These are phyloP conservation scores for Eurytoma californica DNA, from an alignment of 2,888 invertebrate genomes.

Conservation along the genomic window DNA sequence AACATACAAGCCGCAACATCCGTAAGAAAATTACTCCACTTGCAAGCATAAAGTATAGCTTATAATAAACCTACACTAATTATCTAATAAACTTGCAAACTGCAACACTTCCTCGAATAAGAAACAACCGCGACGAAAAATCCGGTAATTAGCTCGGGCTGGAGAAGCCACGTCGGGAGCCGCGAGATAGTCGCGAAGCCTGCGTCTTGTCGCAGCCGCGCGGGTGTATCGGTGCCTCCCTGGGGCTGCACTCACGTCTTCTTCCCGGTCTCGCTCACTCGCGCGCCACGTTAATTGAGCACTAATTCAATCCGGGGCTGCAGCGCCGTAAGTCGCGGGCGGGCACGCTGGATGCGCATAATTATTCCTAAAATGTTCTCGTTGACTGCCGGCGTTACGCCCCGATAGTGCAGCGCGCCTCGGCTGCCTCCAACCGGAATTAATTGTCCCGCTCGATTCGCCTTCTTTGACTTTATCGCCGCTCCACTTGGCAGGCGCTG, in stretches of 20 bases:
- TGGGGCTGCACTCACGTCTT: not conserved
- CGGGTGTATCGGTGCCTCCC: no score
- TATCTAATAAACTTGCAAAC: no score
- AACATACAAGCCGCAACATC: no score
- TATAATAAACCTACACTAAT: no score
- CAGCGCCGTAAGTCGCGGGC: conserved; percentile 5
- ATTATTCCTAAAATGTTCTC: conserved; percentile 47
- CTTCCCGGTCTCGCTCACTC: not conserved
- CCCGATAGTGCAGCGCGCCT: conserved; percentile 14
- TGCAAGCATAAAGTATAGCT: no score
- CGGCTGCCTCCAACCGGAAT: not conserved
- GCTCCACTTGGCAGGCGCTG: not conserved
- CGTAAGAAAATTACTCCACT: no score
- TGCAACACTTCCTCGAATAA: no score
- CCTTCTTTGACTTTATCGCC: not conserved
- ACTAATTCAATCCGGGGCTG: conserved; percentile 45
- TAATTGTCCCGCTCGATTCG: conserved; percentile 21
- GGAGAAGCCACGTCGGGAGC: no score
- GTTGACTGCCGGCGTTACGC: conserved; percentile 16
- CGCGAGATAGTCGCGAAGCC: no score
- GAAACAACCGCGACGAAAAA: no score
- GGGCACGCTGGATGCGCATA: conserved; percentile 33
- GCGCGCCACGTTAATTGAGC: conserved; percentile 49
- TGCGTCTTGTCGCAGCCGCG: no score
- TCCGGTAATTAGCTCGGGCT: no score